Conservation (phyloP, 2,797 vertebrate genomes). For the Antennarius maculatus region DNA sequence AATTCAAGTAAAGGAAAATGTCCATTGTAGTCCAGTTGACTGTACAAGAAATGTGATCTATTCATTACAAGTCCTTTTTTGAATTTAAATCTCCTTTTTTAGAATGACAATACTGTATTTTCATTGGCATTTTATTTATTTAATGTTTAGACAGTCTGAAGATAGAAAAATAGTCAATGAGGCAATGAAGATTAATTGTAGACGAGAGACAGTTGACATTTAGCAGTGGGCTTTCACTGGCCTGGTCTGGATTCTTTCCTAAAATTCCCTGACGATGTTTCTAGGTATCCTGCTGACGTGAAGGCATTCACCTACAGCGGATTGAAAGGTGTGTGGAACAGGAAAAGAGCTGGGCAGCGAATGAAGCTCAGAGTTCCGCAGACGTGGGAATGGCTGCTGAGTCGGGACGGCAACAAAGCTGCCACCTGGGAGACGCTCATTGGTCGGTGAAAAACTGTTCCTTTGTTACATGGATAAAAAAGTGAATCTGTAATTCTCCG, state of each 20-base stretch:
- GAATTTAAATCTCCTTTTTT: no score
- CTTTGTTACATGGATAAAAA: no score
- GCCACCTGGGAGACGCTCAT: conserved; percentile 89
- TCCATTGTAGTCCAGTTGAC: not conserved
- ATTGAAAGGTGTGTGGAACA: conserved; percentile 86
- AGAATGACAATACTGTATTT: no score
- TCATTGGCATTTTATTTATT: no score
- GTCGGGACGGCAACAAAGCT: conserved; percentile 83
- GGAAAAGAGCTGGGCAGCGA: conserved; percentile 80
- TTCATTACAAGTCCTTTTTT: no score
- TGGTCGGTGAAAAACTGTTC: conserved; percentile 67
- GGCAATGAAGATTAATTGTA: no score
- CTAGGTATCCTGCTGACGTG: conserved; percentile 85
- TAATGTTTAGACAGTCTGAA: no score
- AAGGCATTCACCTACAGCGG: conserved; percentile 82
- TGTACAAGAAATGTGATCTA: no score
- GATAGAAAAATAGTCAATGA: no score
- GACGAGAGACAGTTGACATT: no score
- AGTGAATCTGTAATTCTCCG: no score
- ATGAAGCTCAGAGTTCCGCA: conserved; percentile 86
- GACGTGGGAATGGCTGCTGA: conserved; percentile 88
- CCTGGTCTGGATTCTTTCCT: not conserved
- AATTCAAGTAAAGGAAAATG: not conserved
- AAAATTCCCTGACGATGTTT: conserved; percentile 8
- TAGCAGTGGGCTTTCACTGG: not conserved